Evolutionary conservation across 1,140 invertebrate species (phyloP), one percentile per base, ranked within the genome.

Genomic region (Sycophaga agraensis): DNA sequence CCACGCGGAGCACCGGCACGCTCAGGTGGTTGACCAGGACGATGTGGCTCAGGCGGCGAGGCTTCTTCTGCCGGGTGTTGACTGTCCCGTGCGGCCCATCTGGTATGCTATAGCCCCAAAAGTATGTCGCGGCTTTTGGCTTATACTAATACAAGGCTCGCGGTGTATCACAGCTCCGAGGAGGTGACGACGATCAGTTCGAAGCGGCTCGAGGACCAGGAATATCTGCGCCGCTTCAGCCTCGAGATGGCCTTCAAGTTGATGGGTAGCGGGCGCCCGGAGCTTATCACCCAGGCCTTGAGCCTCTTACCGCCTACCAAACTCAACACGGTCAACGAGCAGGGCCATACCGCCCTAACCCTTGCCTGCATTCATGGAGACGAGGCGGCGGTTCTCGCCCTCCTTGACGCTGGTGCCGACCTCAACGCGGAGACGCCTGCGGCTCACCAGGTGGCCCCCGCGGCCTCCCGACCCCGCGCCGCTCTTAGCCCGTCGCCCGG

Each of bases 41-140:
- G 93, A 96, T 72, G 88, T 95, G 8, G 86, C 90, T 84, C 92
- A 96, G 78, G 91, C 93, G 0, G 92, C 92, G 0, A 77, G 93
- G 34, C 74, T 96, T 16, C 81, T 96, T 11, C 79, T 96, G 28
- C 93, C 93, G 1, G 91, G 92, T 24, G 91, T 94, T 0, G 93
- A 95, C 74, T 95, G 92, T 77, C 92, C 93, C 11, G 86, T 92
- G 1, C 77, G 92, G 59, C 84, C 88, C 8, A 83, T 92, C 57
- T 74, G 74, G 77, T 78, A 43, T 22, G 28, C n/a, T n/a, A n/a
- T n/a, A n/a, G n/a, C n/a, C n/a, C n/a, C n/a, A n/a, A n/a, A n/a
- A n/a, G n/a, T n/a, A n/a, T n/a, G n/a, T n/a, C 39, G 5, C 39
- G 39, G 39, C 9, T 9, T n/a, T 11, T n/a, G 4, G 21, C 16